Base-by-base conservation (phyloP, 2,888 invertebrate species). In the Caenorhabditis sp. region DNA sequence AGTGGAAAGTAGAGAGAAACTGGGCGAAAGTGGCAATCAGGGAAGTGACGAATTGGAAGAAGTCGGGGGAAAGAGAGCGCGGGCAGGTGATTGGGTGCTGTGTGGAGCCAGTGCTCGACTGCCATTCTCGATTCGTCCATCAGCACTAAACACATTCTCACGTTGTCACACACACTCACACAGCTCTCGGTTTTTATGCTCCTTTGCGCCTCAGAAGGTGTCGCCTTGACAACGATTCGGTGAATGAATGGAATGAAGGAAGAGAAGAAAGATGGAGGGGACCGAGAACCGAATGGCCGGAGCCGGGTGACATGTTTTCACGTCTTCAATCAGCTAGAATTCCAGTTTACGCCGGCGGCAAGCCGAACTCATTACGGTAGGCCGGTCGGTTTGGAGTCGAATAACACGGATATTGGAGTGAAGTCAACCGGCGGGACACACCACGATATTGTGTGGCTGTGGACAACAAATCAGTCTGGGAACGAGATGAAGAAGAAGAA, bases 161-260 rank as follows among this genome's bases (percentile, higher is more conserved):
- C 68, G 56, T 40, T 40, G 40, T 13, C 11, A 40, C 40, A 40
- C 11, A 26, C n/a, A n/a, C n/a, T n/a, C n/a, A n/a, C n/a, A n/a
- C n/a, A n/a, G n/a, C n/a, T 37, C 26, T 24, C 51, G 1, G 28
- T 24, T 56, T 58, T 61, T 35, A 50, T 51, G 47, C 37, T 53
- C 35, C 35, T 62, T 71, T 28, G 40, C 53, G 44, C 70, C 55
- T 40, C 70, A 37, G 18, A 71, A 51, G 11, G 61, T 15, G 68
- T 71, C 61, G 50, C 70, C 70, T 71, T 61, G 70, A 71, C 70
- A 61, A 71, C 70, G 40, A 51, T 50, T 56, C 24, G 40, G 40
- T 40, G 40, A 28, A 26, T 15, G 55, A 13, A 26, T 28, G 28
- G 55, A 55, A 18, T 13, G 26, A 18, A 35, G 18, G 20, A 13